Conservation (phyloP, 2,888 invertebrate genomes). For the Kryphioiulus occultus region DNA sequence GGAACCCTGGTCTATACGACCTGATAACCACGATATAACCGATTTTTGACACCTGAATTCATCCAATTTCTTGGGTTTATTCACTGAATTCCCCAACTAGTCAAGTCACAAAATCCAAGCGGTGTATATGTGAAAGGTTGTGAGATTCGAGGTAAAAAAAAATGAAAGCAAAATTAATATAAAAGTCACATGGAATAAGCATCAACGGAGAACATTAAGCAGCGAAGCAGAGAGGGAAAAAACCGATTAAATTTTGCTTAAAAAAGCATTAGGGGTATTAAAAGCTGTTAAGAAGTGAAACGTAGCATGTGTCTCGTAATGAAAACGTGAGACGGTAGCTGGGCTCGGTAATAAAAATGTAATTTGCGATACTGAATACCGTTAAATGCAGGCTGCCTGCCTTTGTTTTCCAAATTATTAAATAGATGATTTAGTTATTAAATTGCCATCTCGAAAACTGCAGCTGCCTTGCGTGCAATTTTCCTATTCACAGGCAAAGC, state of each 20-base stretch:
- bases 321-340: neutral
- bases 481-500: neutral
- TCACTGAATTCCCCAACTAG: too few relatives aligned
- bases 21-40: too few relatives aligned
- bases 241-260: neutral
- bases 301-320: neutral
- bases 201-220: neutral
- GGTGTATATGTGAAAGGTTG: too few relatives aligned
- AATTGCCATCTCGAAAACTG: neutral
- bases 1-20: too few relatives aligned
- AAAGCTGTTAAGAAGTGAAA: slow-evolving; percentile 17
- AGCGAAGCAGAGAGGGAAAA: neutral
- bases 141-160: too few relatives aligned
- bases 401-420: slow-evolving; percentile 4
- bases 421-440: neutral
- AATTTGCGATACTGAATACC: neutral
- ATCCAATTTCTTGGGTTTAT: too few relatives aligned
- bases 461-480: neutral
- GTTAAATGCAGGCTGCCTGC: slow-evolving; percentile 3
- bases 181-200: neutral
- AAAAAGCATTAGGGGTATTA: neutral
- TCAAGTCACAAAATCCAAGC: too few relatives aligned
- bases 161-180: neutral
- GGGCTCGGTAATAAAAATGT: neutral
- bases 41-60: too few relatives aligned